Base-by-base conservation (phyloP, 1,140 invertebrate species). In the Idris sp. region DNA sequence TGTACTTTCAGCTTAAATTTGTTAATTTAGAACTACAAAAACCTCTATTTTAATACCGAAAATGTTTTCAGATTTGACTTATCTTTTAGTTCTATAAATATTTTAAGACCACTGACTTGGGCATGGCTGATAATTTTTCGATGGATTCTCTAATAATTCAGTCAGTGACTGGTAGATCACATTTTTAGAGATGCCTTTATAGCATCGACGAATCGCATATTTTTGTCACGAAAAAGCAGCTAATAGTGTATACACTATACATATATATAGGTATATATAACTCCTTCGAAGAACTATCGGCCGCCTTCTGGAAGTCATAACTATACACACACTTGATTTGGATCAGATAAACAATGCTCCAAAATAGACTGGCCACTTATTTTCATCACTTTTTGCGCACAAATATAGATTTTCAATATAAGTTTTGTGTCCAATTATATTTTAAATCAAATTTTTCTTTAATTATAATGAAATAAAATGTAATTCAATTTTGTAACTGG, bases 291-390 rank as follows among this genome's bases (percentile, higher is more conserved):
- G 84, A 86, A 85, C 79, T 81, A 83, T 84, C 78, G 77, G 65
- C 58, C 76, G 79, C 79, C 84, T 85, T 86, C 81, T 85, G 84
- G 82, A 84, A 84, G 79, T 83, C 81, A 83, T 84, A 86, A 85
- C 79, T 81, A 83, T 81, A n/a, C n/a, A n/a, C n/a, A 83, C 82
- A 83, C 80, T 82, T 81, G 76, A 85, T 86, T 79, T 79, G 80
- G 82, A 80, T 78, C 81, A 83, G 83, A 85, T 85, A 85, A 86
- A 85, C 83, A 84, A 72, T 58, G 78, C 71, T 81, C 82, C 76
- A 84, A 84, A 86, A 85, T 86, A 85, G 83, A n/a, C n/a, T n/a
- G n/a, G n/a, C n/a, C n/a, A n/a, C n/a, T n/a, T n/a, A n/a, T n/a
- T n/a, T n/a, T n/a, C n/a, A n/a, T n/a, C n/a, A n/a, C n/a, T n/a